Evolutionary conservation across 2,113 vertebrate genomes (phyloP), one percentile per base, ranked within the genome.

Genomic region (Microcebus lehilahytsara): DNA sequence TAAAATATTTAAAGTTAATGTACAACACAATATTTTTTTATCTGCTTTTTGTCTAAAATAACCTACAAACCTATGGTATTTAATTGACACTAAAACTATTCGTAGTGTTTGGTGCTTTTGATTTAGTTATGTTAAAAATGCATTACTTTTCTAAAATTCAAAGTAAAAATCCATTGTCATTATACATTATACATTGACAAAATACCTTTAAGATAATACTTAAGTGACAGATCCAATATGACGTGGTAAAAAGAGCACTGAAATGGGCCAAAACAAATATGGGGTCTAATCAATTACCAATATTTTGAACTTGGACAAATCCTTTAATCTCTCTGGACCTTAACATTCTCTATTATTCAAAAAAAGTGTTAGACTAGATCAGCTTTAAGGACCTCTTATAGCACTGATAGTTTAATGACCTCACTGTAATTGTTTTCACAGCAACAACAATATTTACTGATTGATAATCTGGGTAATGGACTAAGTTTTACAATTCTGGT

Each of bases 81-180:
- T 62, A 89, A 79, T 67, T 16, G 83, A 78, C 60, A 95, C n/a
- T 72, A 75, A 87, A 94, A 37, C 85, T 92, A 85, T 11, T 87
- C 67, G 34, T 60, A 6, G 30, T 20, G 71, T 49, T 77, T 49
- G 22, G 32, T 49, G 14, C 13, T 95, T 88, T 88, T 17, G 3
- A 88, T 67, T 88, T 66, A 37, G 6, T 72, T 64, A 60, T 32
- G 4, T 78, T 51, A 77, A 81, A 92, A 93, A 67, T n/a, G 2
- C 0, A 58, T 37, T 80, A 19, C 42, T 84, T 95, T 81, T 78
- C 42, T 78, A 83, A 83, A 96, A 78, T 40, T 93, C 20, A 60
- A 89, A 93, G 20, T 20, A 93, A 92, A 88, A 80, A 40, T 66
- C 5, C 12, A 62, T 20, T 75, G 30, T 51, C 67, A 71, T 42